Base-by-base conservation (phyloP, 2,888 invertebrate genomes). In the Lithosia quadra region DNA sequence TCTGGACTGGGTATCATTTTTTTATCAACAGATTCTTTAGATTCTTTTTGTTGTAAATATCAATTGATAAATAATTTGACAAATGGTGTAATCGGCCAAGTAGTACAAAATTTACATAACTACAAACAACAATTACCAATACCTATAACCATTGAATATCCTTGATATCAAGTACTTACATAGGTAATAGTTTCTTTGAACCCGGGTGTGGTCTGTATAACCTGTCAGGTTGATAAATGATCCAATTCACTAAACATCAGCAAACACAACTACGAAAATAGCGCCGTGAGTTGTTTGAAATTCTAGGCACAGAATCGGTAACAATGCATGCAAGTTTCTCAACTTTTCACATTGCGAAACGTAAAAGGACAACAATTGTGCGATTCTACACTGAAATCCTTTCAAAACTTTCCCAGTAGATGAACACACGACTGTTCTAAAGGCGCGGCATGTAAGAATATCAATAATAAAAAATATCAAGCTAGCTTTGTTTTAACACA, bases 171-270 rank as follows among this genome's bases (percentile, higher is more conserved):
- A 13, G 15, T 58, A 18, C 24, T n/a, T n/a, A n/a, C n/a, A n/a
- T n/a, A n/a, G n/a, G 15, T 28, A 58, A 36, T 39, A 60, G n/a
- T 34, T 34, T 21, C 34, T 22, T 60, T 60, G 39, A 39, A 22
- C 13, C 36, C 39, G 60, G 36, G 36, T 60, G 43, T 28, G 28
- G 18, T 11, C 11, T 43, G 43, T 62, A n/a, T 49, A 18, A 60
- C 33, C 62, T 57, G 43, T 58, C 49, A 67, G 49, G 21, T 62
- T 58, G 67, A 63, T 34, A 43, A 67, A 67, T 57, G 62, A 33
- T 57, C 56, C 57, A 43, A 63, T 63, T n/a, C 43, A 22, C 43
- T n/a, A 65, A 34, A 21, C 18, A 34, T 57, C 22, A 22, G 56
- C 34, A 62, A 57, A 67, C 63, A 53, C 33, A 15, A 33, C 22